Evolutionary conservation across 1,140 invertebrate species (phyloP).

Genomic region (Drosophila erecta): DNA sequence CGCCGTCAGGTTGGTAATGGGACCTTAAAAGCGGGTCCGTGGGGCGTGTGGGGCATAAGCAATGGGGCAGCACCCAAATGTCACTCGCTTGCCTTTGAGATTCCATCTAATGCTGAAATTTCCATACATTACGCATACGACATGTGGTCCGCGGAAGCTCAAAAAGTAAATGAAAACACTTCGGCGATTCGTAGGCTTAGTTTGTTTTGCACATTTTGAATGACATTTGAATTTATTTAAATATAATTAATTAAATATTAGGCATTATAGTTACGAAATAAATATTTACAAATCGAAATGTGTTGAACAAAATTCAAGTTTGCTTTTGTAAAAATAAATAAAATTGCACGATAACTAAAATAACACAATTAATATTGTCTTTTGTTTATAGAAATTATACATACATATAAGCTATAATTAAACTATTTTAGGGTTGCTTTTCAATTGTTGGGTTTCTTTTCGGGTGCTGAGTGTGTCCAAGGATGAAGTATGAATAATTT

Average conservation of each 20-base stretch:
- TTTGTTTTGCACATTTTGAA: constrained; percentile 74
- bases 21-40: constrained; percentile 21
- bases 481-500: constrained; percentile 51
- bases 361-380: constrained; percentile 67
- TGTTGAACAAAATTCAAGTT: constrained; percentile 58
- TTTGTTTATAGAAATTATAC: constrained; percentile 35
- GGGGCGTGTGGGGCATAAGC: constrained; percentile 54
- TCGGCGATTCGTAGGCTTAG: constrained; percentile 20
- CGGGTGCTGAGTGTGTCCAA: constrained; percentile 34
- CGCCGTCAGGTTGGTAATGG: constrained; percentile 67
- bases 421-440: constrained; percentile 30
- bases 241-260: constrained; percentile 50
- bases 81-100: constrained; percentile 8
- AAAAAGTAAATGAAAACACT: constrained; percentile 2
- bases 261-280: constrained; percentile 63
- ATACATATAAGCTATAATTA: constrained; percentile 27
- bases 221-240: constrained; percentile 77
- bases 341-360: constrained; percentile 78
- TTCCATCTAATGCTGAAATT: constrained; percentile 6
- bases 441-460: constrained; percentile 13
- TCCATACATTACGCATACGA: constrained; percentile 26
- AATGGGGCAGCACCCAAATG: constrained; percentile 58
- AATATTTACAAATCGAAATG: constrained; percentile 78
- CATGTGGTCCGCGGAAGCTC: constrained; percentile 7
- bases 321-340: constrained; percentile 72